These are phyloP conservation scores for Cichladusa arquata DNA, from an alignment of 2,113 vertebrate genomes.

Conservation along the genomic window DNA sequence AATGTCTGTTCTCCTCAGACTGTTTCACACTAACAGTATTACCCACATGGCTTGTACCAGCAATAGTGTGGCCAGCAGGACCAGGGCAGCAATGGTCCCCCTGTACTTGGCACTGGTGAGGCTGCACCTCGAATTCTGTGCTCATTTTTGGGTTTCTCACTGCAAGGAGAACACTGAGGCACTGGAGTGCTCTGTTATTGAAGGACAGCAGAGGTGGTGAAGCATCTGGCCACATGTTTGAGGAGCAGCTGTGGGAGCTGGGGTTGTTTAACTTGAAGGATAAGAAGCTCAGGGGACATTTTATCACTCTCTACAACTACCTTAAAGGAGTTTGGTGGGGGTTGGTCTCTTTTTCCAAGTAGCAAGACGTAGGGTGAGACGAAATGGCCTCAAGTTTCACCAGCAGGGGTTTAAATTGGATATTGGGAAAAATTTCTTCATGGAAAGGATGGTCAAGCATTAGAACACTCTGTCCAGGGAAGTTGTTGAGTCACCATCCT, in stretches of 20 bases:
- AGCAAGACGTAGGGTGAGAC: neutral
- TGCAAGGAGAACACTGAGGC: neutral
- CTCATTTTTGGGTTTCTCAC: neutral
- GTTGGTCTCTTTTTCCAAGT: neutral
- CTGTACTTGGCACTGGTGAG: accelerated
- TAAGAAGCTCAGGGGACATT: neutral
- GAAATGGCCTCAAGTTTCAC: neutral
- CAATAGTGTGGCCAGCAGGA: neutral
- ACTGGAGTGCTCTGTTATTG: neutral
- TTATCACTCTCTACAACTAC: neutral
- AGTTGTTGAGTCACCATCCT: neutral
- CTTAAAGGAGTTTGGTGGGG: neutral
- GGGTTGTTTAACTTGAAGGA: neutral
- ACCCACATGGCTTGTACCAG: neutral
- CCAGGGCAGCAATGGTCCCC: neutral
- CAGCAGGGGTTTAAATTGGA: accelerated
- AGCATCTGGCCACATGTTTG: neutral
- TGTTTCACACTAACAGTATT: neutral
- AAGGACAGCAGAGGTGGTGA: neutral
- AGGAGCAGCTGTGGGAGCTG: neutral
- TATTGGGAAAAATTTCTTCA: neutral
- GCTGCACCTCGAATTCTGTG: neutral
- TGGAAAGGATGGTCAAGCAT: neutral
- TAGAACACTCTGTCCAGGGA: neutral
- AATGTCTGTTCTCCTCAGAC: neutral